Conservation (phyloP, 2,113 vertebrate species). For the Ploceus nigricollis region DNA sequence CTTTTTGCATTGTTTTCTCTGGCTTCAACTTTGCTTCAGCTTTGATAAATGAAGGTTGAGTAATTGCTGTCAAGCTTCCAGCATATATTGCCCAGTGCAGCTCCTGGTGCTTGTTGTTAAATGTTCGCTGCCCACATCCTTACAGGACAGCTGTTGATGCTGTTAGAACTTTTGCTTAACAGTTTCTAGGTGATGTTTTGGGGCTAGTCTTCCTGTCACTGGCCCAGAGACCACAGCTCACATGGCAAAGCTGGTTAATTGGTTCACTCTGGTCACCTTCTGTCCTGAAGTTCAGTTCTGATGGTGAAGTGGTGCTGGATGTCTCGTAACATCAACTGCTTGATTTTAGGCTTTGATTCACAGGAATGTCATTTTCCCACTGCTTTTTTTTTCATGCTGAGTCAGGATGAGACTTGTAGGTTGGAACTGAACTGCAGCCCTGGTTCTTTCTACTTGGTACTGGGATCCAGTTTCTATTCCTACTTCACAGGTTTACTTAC, state of each 20-base stretch:
- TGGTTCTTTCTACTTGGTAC: neutral
- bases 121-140: neutral
- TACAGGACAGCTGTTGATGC: neutral
- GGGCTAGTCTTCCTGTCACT: neutral
- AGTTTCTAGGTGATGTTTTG: neutral
- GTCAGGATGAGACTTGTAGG: neutral
- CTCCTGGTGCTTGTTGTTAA: neutral
- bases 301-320: neutral
- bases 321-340: fast-evolving
- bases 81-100: neutral
- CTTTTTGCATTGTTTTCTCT: neutral
- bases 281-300: neutral
- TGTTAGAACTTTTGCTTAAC: neutral
- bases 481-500: neutral
- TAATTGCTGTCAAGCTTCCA: neutral
- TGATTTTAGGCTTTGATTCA: neutral
- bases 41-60: neutral
- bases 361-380: neutral
- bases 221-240: neutral
- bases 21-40: neutral
- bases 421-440: neutral
- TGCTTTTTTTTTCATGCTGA: fast-evolving
- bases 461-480: neutral
- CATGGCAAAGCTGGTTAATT: neutral
- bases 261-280: neutral